Evolutionary conservation across 2,888 invertebrate genomes (phyloP).

Genomic region (Spialia ferax): DNA sequence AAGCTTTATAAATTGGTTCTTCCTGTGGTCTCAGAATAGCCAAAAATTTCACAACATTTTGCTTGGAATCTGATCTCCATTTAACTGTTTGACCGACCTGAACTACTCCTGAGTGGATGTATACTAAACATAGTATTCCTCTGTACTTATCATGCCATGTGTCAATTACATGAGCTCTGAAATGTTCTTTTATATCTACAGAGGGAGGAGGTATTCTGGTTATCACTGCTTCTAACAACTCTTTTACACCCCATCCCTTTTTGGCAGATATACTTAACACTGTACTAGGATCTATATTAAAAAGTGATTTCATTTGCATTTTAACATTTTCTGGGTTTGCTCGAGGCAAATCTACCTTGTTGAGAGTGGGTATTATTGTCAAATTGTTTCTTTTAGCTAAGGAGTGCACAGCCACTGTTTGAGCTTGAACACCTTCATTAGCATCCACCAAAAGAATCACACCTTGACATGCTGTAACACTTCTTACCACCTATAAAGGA

Average conservation of each 20-base stretch:
- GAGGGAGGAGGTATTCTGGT: constrained; percentile 92
- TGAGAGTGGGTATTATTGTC: constrained; percentile 95
- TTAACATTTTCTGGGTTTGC: constrained; percentile 95
- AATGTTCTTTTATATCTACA: constrained; percentile 85
- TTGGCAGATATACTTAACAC: constrained; percentile 97
- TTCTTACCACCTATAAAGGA: constrained; percentile 90
- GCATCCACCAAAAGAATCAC: constrained; percentile 98
- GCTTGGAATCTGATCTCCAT: constrained; percentile 90
- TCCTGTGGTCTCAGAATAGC: constrained; percentile 94
- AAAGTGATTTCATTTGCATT: constrained; percentile 92
- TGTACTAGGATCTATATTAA: constrained; percentile 91
- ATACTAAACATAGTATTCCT: constrained; percentile 92
- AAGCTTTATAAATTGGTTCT: constrained; percentile 73
- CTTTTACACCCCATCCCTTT: constrained; percentile 93
- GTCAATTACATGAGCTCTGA: constrained; percentile 96
- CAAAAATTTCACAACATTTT: constrained; percentile 92
- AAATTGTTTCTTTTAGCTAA: constrained; percentile 94
- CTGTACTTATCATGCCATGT: constrained; percentile 97
- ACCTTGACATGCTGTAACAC: constrained; percentile 97
- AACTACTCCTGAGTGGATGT: constrained; percentile 92
- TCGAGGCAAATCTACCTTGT: constrained; percentile 98
- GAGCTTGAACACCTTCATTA: constrained; percentile 98
- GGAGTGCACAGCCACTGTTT: constrained; percentile 98
- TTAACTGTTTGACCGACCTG: constrained; percentile 91
- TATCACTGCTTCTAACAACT: constrained; percentile 92